Conservation (phyloP, 2,888 invertebrate genomes). For the Athalia circularis region DNA sequence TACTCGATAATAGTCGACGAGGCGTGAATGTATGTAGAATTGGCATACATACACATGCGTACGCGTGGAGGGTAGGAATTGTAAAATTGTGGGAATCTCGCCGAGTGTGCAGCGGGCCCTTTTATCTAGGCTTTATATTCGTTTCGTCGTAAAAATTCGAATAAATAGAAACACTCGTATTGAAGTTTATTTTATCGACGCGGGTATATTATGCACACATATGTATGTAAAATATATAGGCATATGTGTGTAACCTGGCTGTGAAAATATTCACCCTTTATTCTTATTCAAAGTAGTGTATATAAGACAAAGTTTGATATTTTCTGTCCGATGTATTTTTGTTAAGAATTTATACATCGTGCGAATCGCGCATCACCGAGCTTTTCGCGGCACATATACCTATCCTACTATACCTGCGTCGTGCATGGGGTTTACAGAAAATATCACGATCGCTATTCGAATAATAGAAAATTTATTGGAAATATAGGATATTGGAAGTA, state of each 20-base stretch:
- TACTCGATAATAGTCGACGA: too few species aligned
- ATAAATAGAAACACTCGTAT: slow-evolving; percentile 46
- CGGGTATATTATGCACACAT: too few species aligned
- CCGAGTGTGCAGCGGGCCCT: slow-evolving; percentile 42
- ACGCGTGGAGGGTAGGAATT: not conserved
- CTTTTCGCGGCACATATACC: too few species aligned
- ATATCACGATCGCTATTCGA: not conserved
- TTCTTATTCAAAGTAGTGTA: not conserved
- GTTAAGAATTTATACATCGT: not conserved
- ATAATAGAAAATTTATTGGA: slow-evolving; percentile 3
- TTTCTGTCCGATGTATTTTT: not conserved
- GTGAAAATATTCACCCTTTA: not conserved
- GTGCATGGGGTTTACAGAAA: too few species aligned
- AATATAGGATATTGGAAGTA: not conserved
- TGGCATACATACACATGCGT: not conserved
- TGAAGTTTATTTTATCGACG: slow-evolving; percentile 21
- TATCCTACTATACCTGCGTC: too few species aligned
- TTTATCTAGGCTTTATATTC: slow-evolving; percentile 40
- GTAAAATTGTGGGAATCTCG: slow-evolving; percentile 32
- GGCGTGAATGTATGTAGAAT: not conserved
- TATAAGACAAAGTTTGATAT: not conserved
- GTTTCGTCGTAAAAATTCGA: slow-evolving; percentile 19
- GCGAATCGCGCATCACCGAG: too few species aligned
- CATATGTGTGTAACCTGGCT: not conserved
- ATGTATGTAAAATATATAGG: not conserved